Evolutionary conservation across 2,888 invertebrate genomes (phyloP).

Genomic region (Dryomyza anilis): DNA sequence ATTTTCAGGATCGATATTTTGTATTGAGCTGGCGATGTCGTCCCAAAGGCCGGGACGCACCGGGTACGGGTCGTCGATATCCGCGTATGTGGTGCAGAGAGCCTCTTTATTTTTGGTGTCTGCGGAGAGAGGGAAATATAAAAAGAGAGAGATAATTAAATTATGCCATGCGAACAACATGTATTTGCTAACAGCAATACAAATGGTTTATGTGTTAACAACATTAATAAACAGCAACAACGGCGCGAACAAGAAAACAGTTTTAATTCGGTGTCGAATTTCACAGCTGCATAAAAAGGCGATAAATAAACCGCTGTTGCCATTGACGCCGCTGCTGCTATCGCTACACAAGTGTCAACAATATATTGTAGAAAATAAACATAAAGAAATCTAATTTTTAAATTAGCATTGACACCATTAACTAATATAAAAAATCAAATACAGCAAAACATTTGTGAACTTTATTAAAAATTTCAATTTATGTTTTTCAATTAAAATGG

Average conservation of each 20-base stretch:
- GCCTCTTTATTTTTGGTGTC: constrained; percentile 62
- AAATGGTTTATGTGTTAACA: constrained; percentile 23
- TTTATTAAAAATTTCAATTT: no score
- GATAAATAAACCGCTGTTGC: no score
- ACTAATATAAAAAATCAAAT: not conserved
- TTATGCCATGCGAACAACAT: no score
- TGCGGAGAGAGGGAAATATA: constrained; percentile 28
- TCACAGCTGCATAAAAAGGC: constrained; percentile 47
- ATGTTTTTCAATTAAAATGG: no score
- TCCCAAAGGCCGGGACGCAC: constrained; percentile 85
- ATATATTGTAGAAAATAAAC: no score
- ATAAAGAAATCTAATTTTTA: no score
- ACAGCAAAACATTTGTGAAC: no score
- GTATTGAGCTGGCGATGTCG: constrained; percentile 88
- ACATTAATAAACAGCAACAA: constrained; percentile 17
- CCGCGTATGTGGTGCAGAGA: constrained; percentile 51
- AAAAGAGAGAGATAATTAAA: not conserved
- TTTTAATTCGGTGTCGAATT: constrained; percentile 41
- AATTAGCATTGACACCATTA: not conserved
- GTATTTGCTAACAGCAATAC: no score
- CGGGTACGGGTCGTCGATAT: constrained; percentile 80
- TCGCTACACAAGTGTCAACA: not conserved
- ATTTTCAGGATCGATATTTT: constrained; percentile 88
- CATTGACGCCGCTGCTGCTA: not conserved
- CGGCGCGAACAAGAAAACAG: constrained; percentile 4